Evolutionary conservation across 2,888 invertebrate genomes (phyloP), one percentile per base, ranked within the genome.

Genomic region (Amphipoea lucens): DNA sequence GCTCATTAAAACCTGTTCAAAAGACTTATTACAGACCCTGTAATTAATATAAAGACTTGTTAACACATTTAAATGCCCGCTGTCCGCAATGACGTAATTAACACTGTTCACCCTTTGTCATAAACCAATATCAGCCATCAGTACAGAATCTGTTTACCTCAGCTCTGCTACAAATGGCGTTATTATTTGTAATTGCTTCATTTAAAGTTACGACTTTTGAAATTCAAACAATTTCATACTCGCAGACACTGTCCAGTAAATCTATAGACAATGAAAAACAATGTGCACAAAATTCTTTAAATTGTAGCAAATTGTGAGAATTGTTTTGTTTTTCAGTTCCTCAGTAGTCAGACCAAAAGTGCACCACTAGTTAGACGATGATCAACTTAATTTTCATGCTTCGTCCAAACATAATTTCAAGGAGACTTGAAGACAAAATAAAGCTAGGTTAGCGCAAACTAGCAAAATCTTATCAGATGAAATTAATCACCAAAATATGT

Each of bases 21-120:
- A 48, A 57, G 0, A 72, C n/a, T 62, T 23, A 29, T 51, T 40
- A 51, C 48, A 60, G 48, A 67, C 48, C 17, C n/a, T 57, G 57
- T 75, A 84, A 69, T 70, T 66, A 69, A 78, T 67, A 60, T 75
- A 72, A 78, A 78, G 54, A 67, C 74, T 65, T 80, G 75, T 76
- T 76, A 75, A 74, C 81, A 74, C 45, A 85, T 85, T 84, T 42
- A 82, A 84, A 84, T 81, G 23, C 14, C 74, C 71, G 42, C 68
- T 71, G 40, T 54, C 81, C 94, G 92, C 94, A 93, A 92, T 89
- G 88, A 85, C 84, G 90, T 89, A 93, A 93, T 95, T 94, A 94
- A 88, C 93, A 89, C 90, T 86, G 84, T 69, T 81, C 87, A 86
- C 90, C 92, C 92, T 92, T 93, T 93, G 93, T 93, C 92, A 91